A percentile compares a stretch with the other conserved stretches of the same genome.
phyloP scores from a whole-genome alignment of 2,888 invertebrate genomes.

The Sipha maydis region DNA sequence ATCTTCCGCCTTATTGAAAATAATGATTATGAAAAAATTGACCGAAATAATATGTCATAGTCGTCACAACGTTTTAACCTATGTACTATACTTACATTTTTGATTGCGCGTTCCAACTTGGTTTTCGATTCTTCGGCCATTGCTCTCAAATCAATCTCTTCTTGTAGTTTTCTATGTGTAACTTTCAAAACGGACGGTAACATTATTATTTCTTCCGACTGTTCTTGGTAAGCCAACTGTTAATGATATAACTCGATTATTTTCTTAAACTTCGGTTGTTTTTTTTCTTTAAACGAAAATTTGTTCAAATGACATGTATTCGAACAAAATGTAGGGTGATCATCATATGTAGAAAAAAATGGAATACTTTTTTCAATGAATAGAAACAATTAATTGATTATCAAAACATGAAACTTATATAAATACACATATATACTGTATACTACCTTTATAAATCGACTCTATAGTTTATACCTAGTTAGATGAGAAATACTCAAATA shows the following conservation, averaged over 20 bases:
- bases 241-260: neutral
- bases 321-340: no score
- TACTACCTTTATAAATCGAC: no score
- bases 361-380: no score
- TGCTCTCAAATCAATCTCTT: neutral
- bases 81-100: neutral
- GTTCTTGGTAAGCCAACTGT: conserved; percentile 32
- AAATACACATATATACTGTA: no score
- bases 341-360: no score
- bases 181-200: conserved; percentile 16
- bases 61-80: neutral
- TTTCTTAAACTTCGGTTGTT: no score
- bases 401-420: no score
- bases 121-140: conserved; percentile 31
- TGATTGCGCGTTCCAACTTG: neutral
- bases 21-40: neutral
- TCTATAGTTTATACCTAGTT: no score
- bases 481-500: no score
- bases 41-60: neutral
- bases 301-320: no score
- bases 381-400: no score
- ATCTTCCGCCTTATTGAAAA: neutral
- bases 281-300: no score
- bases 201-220: conserved; percentile 11
- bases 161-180: conserved; percentile 25